Base-by-base conservation (phyloP, 2,888 invertebrate species). In the Xestoiulus laeticollis region DNA sequence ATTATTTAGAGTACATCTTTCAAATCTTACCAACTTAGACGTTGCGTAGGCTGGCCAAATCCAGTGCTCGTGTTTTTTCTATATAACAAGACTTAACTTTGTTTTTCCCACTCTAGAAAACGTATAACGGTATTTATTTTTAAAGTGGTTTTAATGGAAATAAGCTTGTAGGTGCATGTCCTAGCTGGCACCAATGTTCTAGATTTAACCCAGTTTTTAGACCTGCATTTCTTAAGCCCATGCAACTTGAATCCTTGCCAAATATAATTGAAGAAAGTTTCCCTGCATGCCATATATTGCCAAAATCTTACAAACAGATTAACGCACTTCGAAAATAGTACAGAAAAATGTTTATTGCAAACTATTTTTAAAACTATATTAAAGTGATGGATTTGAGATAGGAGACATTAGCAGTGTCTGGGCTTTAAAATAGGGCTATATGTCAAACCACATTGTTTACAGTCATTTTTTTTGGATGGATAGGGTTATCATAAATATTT, bases 171-270 rank as follows among this genome's bases (percentile, higher is more conserved):
- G 68, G 68, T 68, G 68, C 68, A 22, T 68, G 68, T 6, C 68
- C 68, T 68, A 22, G 68, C 68, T 68, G 68, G 26, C 68, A 68
- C 68, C 68, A 68, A 68, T 68, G 68, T 68, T 68, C 68, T 68
- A 22, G 10, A 22, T 26, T 68, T 68, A 68, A 68, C 68, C 68
- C 68, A 68, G 68, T n/a, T 68, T 68, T 68, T 22, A 68, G n/a
- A 68, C 22, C 22, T 26, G 22, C n/a, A 26, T 68, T 68, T 68
- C 26, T 68, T n/a, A n/a, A 68, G 26, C 68, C 68, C 68, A 10
- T 68, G 2, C 6, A 68, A 68, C 68, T 68, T 68, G 68, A 68
- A 12, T 22, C 26, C 12, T 68, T 68, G 68, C 68, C 68, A 68
- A 8, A 68, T 10, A n/a, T n/a, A 68, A 22, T 26, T 68, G 26